phyloP scores from a whole-genome alignment of 2,113 vertebrate genomes.

The Neodon shergylaensis region DNA sequence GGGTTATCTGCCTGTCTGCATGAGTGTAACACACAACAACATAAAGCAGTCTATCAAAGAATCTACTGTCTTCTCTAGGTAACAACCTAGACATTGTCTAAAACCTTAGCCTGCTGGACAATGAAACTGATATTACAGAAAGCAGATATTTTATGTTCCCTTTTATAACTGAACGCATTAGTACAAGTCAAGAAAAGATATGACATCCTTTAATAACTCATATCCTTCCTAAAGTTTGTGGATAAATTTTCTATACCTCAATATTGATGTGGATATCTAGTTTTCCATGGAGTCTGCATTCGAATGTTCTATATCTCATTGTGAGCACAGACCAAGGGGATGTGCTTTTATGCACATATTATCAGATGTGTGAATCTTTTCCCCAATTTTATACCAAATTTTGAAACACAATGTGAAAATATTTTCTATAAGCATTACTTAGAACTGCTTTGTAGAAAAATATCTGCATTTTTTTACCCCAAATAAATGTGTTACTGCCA shows the following conservation, averaged over 20 bases:
- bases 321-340: background rate
- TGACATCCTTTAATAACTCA: background rate
- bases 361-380: background rate
- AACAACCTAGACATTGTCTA: background rate
- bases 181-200: background rate
- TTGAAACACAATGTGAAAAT: constrained; percentile 61
- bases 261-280: background rate
- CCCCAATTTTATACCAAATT: background rate
- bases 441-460: constrained; percentile 47
- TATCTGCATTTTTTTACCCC: background rate
- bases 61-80: background rate
- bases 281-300: background rate
- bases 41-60: background rate
- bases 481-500: constrained; percentile 50
- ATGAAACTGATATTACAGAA: background rate
- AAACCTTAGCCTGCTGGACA: background rate
- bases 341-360: background rate
- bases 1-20: background rate
- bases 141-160: background rate
- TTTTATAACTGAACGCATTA: background rate
- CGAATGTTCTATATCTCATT: constrained; percentile 20
- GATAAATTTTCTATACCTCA: background rate
- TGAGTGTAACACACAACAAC: background rate
- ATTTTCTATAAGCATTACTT: constrained; percentile 41
- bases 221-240: constrained; percentile 3